Evolutionary conservation across 1,140 invertebrate species (phyloP).

Genomic region (Drosophila obscura): DNA sequence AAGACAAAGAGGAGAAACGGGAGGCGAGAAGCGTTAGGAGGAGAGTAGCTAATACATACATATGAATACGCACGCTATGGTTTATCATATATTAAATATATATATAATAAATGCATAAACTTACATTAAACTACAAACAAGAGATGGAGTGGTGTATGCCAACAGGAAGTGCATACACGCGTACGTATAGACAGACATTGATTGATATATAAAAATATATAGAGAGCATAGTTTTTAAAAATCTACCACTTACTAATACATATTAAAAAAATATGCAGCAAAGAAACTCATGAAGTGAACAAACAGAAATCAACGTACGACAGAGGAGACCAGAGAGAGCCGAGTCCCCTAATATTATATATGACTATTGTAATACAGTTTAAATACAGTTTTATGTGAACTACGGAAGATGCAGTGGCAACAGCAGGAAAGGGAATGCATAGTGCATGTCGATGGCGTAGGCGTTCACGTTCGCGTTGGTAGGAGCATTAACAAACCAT

Average conservation of each 20-base stretch:
- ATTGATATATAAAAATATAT: slow-evolving; percentile 42
- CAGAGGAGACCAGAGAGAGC: slow-evolving; percentile 13
- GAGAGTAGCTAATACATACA: slow-evolving; percentile 62
- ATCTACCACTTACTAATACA: slow-evolving; percentile 67
- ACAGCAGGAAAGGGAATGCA: not conserved
- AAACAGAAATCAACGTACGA: slow-evolving; percentile 32
- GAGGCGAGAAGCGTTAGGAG: slow-evolving; percentile 24
- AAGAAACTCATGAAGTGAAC: slow-evolving; percentile 57
- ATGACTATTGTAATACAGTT: slow-evolving; percentile 59
- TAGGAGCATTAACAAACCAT: slow-evolving; percentile 33
- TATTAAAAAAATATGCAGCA: slow-evolving; percentile 62
- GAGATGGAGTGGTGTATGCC: slow-evolving; percentile 59
- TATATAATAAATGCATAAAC: slow-evolving; percentile 61
- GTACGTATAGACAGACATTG: slow-evolving; percentile 43
- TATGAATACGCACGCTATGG: slow-evolving; percentile 66
- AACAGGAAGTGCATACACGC: slow-evolving; percentile 34
- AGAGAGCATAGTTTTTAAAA: slow-evolving; percentile 68
- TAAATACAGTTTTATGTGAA: slow-evolving; percentile 50
- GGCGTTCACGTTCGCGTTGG: not conserved
- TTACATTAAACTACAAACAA: slow-evolving; percentile 39
- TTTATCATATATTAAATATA: slow-evolving; percentile 62
- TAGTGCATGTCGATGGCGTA: slow-evolving; percentile 11
- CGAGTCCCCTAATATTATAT: slow-evolving; percentile 23
- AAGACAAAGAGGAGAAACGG: slow-evolving; percentile 5
- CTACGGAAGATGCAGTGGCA: slow-evolving; percentile 35